Evolutionary conservation across 2,797 vertebrate genomes (phyloP), one percentile per base, ranked within the genome.

Genomic region (Gallirallus australis): DNA sequence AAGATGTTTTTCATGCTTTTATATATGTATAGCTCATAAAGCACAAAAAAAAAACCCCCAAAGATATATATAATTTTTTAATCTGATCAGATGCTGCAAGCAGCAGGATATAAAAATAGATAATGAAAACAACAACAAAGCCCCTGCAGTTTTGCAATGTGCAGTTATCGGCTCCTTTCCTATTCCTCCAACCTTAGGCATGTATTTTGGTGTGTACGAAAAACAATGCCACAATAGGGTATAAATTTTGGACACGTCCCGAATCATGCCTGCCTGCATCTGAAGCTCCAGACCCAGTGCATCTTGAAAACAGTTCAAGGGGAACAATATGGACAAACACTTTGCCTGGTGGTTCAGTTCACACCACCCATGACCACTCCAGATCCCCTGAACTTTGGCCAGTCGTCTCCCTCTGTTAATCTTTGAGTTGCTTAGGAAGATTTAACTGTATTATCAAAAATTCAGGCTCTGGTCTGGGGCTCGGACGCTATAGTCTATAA

Each of bases 41-140:
- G 78, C 42, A 73, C 12, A 79, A 88, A 35, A 35, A 35, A 35
- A 35, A 35, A 35, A 35, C 15, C 8, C 15, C 27, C 15, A 37
- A 3, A 56, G 0, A 5, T 12, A 66, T 11, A 63, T 9, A 48
- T 9, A 65, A 52, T 48, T 92, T 91, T 71, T 89, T 64, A 91
- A 91, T 79, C 83, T 82, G 81, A 95, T 96, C 90, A 79, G 78
- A 86, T 85, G 53, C 91, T 93, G 80, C 73, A 91, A 94, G 82
- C 65, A 92, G 84, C 76, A 93, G 83, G 86, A 94, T 80, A 39
- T 47, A 84, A 95, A 95, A 95, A 94, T 31, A 93, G 70, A 89
- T 73, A 93, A 86, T 35, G 82, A 94, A 96, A 97, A 94, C 81
- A 97, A 90, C 72, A 92, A 90, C 90, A 94, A 89, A 94, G 93